Percentiles rank a stretch among this genome's conserved stretches.
Conservation (phyloP, 2,888 invertebrate genomes). For the Diogma glabrata region DNA sequence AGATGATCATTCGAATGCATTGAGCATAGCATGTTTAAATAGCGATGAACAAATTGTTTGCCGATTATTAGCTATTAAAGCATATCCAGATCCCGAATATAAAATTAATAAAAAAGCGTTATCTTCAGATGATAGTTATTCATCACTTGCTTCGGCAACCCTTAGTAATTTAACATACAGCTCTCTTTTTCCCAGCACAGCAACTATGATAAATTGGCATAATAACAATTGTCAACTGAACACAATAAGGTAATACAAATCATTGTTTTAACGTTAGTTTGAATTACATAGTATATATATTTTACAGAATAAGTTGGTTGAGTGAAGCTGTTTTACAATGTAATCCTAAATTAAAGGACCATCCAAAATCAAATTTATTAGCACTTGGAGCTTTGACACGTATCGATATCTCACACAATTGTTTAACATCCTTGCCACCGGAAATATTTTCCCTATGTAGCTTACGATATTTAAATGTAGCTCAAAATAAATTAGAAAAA, state of each 20-base stretch:
- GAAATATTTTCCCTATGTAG: constrained; percentile 76
- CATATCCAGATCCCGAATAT: constrained; percentile 83
- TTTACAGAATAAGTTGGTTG: constrained; percentile 73
- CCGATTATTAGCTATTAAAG: constrained; percentile 74
- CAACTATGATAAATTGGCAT: constrained; percentile 90
- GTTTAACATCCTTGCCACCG: constrained; percentile 64
- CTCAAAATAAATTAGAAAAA: constrained; percentile 77
- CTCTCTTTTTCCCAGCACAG: constrained; percentile 67
- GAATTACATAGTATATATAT: constrained; percentile 26
- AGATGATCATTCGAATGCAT: constrained; percentile 76
- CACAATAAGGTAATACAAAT: too few relatives aligned
- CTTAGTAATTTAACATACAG: constrained; percentile 62
- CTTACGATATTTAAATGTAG: constrained; percentile 71
- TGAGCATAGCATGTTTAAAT: constrained; percentile 61
- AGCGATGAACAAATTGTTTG: constrained; percentile 66
- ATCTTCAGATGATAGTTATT: constrained; percentile 39
- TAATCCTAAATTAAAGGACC: constrained; percentile 68
- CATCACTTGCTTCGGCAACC: constrained; percentile 31
- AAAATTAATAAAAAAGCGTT: constrained; percentile 83
- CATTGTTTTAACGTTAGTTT: constrained; percentile 30
- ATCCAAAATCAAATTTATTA: constrained; percentile 50
- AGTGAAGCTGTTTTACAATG: constrained; percentile 71
- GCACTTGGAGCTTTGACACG: constrained; percentile 86
- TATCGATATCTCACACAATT: constrained; percentile 85
- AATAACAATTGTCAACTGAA: constrained; percentile 52